A percentile compares a stretch with the other conserved stretches of the same genome.
phyloP scores from a whole-genome alignment of 1,140 invertebrate species.

The Cecropterus lyciades region DNA sequence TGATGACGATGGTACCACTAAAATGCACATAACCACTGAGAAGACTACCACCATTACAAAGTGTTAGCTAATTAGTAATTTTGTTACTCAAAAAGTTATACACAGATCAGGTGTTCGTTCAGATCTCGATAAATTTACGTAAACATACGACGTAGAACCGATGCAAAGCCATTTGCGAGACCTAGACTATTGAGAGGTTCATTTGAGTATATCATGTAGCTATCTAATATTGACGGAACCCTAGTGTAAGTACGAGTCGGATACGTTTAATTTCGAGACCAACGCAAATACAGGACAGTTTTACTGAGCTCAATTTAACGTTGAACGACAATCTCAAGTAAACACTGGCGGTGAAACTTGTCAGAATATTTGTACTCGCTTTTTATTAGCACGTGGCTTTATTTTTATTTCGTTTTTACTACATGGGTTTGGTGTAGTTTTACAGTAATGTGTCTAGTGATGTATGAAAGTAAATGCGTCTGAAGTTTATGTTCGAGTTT shows the following conservation, averaged over 20 bases:
- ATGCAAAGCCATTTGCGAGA: no score
- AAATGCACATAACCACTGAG: no score
- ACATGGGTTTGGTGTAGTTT: background rate
- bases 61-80: no score
- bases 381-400: background rate
- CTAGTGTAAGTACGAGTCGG: background rate
- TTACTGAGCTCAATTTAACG: background rate
- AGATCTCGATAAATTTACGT: no score
- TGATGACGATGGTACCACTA: no score
- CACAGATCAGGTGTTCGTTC: no score
- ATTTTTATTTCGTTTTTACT: background rate
- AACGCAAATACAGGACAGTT: background rate
- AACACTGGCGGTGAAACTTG: background rate
- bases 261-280: background rate
- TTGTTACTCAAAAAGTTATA: no score
- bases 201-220: background rate
- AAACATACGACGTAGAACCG: no score
- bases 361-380: background rate
- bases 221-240: background rate
- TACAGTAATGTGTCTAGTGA: background rate
- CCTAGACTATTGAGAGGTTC: background rate
- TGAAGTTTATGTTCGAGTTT: background rate
- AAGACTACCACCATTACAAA: no score
- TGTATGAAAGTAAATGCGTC: background rate
- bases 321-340: background rate